Base-by-base conservation (phyloP, 2,888 invertebrate species). In the Drepanosiphum platanoidis region DNA sequence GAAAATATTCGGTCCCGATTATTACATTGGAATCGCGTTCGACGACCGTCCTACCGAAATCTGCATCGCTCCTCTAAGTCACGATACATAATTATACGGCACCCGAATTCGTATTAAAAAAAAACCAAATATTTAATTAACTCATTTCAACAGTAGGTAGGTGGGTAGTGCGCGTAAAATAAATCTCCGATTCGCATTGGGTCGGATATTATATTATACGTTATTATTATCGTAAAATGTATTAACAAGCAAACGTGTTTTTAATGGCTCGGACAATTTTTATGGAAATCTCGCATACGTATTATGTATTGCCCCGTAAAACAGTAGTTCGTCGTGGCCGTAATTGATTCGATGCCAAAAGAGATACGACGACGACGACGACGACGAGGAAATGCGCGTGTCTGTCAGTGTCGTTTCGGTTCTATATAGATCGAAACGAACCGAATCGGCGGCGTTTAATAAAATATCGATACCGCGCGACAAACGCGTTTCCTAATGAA, bases 161-260 rank as follows among this genome's bases (percentile, higher is more conserved):
- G 22, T 22, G 30, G 27, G 13, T 61, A 15, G 80, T 70, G 22
- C 13, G 30, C 36, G 13, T 61, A 15, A 30, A 61, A 81, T 39
- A 39, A 71, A 58, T 71, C 58, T 70, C 46, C 71, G 81, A 81
- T 71, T 34, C 15, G 30, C 52, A 18, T 22, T 18, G 52, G 18
- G 22, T 61, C 3, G 58, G 32, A 39, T 68, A 52, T 32, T 18
- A 42, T 64, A 75, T 52, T 22, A 72, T 42, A 72, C 30, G 9
- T 39, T 15, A 13, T 11, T 68, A 80, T 70, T 32, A 80, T 79
- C 79, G 27, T 80, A 46, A 36, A 70, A 52, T 32, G 68, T 70
- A 74, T 81, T 81, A 81, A 80, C 80, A 36, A 70, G 58, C 58
- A 71, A 81, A 81, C 81, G 81, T 81, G 71, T 81, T 81, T 71